phyloP scores from a whole-genome alignment of 2,888 invertebrate genomes.

The Drosophila suboccidentalis region DNA sequence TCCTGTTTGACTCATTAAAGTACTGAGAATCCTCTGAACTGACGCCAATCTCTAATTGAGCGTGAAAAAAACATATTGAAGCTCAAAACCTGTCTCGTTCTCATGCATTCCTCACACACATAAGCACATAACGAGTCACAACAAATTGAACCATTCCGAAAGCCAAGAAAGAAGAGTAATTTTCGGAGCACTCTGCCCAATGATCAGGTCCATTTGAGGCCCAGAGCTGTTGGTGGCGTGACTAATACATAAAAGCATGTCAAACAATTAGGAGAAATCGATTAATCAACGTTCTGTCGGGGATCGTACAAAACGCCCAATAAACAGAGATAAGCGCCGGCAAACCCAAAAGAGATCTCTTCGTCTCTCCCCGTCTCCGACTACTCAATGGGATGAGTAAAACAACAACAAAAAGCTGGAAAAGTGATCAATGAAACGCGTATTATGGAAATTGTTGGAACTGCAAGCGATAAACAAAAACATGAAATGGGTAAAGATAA shows the following conservation, averaged over 20 bases:
- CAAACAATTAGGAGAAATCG: slow-evolving; percentile 58
- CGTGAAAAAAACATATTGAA: slow-evolving; percentile 13
- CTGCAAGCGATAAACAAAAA: slow-evolving; percentile 6
- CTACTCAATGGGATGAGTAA: slow-evolving; percentile 10
- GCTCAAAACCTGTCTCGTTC: slow-evolving; percentile 2
- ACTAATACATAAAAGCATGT: slow-evolving; percentile 59
- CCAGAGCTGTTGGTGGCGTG: slow-evolving; percentile 38
- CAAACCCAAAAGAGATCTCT: slow-evolving; percentile 15
- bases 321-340: slow-evolving; percentile 50
- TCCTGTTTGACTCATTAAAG: background rate
- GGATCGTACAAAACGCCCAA: slow-evolving; percentile 54
- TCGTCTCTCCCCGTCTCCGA: background rate
- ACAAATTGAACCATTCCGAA: slow-evolving; percentile 25
- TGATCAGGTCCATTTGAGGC: slow-evolving; percentile 36
- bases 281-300: slow-evolving; percentile 55
- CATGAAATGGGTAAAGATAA: slow-evolving; percentile 15
- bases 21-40: slow-evolving; percentile 7
- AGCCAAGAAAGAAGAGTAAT: slow-evolving; percentile 8
- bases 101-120: background rate
- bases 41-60: slow-evolving; percentile 16
- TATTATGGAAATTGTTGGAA: slow-evolving; percentile 2
- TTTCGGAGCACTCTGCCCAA: slow-evolving; percentile 28
- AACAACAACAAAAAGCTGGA: slow-evolving; percentile 9
- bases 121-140: background rate
- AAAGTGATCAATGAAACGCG: slow-evolving; percentile 19